Evolutionary conservation across 2,888 invertebrate species (phyloP).

Genomic region (Chloroclystis v-ata): DNA sequence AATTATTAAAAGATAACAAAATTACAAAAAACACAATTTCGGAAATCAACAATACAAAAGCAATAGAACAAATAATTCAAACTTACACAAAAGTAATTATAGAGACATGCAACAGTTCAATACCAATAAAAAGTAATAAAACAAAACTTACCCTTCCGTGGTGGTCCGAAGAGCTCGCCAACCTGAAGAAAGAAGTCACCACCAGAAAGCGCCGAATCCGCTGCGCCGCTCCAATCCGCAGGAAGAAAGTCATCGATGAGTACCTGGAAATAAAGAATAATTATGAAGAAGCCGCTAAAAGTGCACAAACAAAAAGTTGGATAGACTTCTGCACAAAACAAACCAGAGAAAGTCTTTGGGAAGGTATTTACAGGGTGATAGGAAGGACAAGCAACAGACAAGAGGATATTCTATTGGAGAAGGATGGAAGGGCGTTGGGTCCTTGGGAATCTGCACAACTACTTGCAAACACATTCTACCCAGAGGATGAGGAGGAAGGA

Average conservation of each 20-base stretch:
- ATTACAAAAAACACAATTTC: too few relatives aligned
- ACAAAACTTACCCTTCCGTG: background rate
- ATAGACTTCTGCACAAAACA: constrained; percentile 21
- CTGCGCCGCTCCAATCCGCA: background rate
- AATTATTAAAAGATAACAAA: too few relatives aligned
- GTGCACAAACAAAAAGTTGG: constrained; percentile 17
- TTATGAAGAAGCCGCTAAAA: too few relatives aligned
- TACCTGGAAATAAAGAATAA: too few relatives aligned
- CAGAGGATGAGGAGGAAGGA: background rate
- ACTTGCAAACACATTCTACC: constrained; percentile 12
- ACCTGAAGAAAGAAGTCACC: constrained; percentile 16
- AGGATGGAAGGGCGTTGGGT: background rate
- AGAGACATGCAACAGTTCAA: too few relatives aligned
- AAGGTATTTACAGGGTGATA: constrained; percentile 17
- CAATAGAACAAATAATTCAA: constrained; percentile 10
- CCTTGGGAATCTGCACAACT: background rate
- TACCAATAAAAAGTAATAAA: background rate
- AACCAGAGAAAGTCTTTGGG: constrained; percentile 13
- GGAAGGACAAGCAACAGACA: constrained; percentile 1
- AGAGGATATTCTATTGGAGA: background rate
- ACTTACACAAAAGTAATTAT: constrained; percentile 1
- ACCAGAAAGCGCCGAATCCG: constrained; percentile 17
- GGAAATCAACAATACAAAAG: too few relatives aligned
- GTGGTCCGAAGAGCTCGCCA: constrained; percentile 25
- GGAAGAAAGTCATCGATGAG: background rate